A percentile compares a stretch with the other conserved stretches of the same genome.
phyloP scores from a whole-genome alignment of 2,113 vertebrate species.

The Bufo bufo region DNA sequence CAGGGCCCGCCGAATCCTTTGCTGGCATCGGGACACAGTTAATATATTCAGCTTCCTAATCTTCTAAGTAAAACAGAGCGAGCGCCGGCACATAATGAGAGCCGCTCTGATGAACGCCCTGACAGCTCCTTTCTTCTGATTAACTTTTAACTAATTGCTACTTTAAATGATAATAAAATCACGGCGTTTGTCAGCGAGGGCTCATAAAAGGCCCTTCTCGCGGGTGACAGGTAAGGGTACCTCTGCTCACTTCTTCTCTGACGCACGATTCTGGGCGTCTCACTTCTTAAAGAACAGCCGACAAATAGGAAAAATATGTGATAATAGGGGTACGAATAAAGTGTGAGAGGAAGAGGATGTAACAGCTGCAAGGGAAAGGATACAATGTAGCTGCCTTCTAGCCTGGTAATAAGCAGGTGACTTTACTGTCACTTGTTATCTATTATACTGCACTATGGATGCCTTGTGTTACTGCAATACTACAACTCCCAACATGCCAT shows the following conservation, averaged over 20 bases:
- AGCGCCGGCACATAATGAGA: not conserved
- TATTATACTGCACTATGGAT: too few species aligned
- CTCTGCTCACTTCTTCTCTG: not conserved
- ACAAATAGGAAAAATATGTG: not conserved
- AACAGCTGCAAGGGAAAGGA: too few species aligned
- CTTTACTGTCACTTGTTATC: too few species aligned
- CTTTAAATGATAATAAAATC: constrained; percentile 52
- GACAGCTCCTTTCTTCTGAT: constrained; percentile 36
- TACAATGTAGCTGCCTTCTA: too few species aligned
- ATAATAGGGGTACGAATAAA: not conserved
- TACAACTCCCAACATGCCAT: too few species aligned
- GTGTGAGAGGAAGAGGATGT: not conserved
- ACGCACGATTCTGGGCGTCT: not conserved
- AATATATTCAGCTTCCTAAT: constrained; percentile 40
- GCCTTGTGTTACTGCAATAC: too few species aligned
- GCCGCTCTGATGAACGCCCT: not conserved
- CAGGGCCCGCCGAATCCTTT: not conserved
- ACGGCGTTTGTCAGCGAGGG: not conserved
- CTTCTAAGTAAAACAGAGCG: constrained; percentile 28
- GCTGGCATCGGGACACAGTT: not conserved
- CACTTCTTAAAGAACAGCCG: not conserved
- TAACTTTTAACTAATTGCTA: constrained; percentile 49
- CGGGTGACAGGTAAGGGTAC: constrained; percentile 33
- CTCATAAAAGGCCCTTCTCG: not conserved
- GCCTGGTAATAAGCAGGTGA: too few species aligned